phyloP scores from a whole-genome alignment of 2,888 invertebrate species.

The Exephanes ischioxanthus region DNA sequence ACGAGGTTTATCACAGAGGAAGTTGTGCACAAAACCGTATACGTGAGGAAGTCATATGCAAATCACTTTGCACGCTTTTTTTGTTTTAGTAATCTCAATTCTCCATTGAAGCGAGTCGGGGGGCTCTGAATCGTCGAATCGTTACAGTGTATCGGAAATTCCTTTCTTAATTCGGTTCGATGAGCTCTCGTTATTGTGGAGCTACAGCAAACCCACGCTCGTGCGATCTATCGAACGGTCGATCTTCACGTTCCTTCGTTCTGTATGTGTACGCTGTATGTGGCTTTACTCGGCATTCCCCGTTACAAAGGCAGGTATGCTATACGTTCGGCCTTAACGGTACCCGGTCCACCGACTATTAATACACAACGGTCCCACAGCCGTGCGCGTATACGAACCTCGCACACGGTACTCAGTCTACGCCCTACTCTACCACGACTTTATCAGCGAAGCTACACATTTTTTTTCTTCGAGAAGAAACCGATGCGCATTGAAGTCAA shows the following conservation, averaged over 20 bases:
- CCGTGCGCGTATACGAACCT: slow-evolving; percentile 13
- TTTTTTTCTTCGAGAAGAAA: slow-evolving; percentile 2
- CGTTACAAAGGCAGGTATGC: slow-evolving; percentile 75
- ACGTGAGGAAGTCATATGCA: too few species aligned
- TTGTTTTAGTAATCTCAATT: too few species aligned
- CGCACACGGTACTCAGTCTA: slow-evolving; percentile 21
- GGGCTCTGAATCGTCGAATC: background rate
- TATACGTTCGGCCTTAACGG: slow-evolving; percentile 81
- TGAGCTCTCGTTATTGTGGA: background rate
- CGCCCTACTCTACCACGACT: slow-evolving; percentile 36
- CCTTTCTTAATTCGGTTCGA: background rate
- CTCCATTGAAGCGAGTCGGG: too few species aligned
- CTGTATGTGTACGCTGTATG: slow-evolving; percentile 35
- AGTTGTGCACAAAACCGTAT: too few species aligned
- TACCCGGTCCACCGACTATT: slow-evolving; percentile 79
- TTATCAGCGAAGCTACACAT: slow-evolving; percentile 18
- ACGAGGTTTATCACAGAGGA: too few species aligned
- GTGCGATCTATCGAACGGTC: slow-evolving; percentile 21
- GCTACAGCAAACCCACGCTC: background rate
- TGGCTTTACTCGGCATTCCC: slow-evolving; percentile 70
- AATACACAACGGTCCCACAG: slow-evolving; percentile 64
- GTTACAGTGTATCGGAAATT: background rate
- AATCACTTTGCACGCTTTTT: too few species aligned
- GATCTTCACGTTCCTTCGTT: background rate
- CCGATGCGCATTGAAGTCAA: background rate